phyloP scores from a whole-genome alignment of 2,113 vertebrate species.

The Acanthochromis polyacanthus region DNA sequence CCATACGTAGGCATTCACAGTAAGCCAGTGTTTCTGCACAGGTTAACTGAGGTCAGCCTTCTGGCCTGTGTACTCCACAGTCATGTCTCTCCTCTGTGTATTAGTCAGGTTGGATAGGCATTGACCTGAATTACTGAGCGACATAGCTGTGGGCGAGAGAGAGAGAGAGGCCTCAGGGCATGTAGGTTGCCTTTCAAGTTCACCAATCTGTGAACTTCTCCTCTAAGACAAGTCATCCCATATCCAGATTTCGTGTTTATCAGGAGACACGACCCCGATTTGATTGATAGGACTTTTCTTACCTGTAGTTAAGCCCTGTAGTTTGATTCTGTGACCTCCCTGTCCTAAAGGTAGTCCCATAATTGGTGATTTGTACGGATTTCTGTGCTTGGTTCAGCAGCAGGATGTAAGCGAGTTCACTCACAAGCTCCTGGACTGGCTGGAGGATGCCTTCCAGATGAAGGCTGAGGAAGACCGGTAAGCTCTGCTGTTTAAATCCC shows the following conservation, averaged over 20 bases:
- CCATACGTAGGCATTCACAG: slow-evolving; percentile 21
- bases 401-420: slow-evolving; percentile 99
- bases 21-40: slow-evolving; percentile 24
- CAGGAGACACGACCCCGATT: slow-evolving; percentile 26
- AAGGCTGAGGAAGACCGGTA: slow-evolving; percentile 94
- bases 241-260: slow-evolving; percentile 5
- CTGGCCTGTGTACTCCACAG: slow-evolving; percentile 53
- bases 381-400: slow-evolving; percentile 81
- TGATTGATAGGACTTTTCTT: slow-evolving; percentile 14
- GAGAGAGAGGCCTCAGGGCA: slow-evolving; percentile 19
- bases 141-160: slow-evolving; percentile 43
- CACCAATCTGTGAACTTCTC: slow-evolving; percentile 18
- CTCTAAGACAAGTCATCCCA: not conserved
- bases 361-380: slow-evolving; percentile 22
- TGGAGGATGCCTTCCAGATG: slow-evolving; percentile 98
- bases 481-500: not conserved
- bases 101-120: slow-evolving; percentile 46
- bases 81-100: slow-evolving; percentile 55
- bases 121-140: slow-evolving; percentile 63
- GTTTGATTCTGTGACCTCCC: slow-evolving; percentile 30
- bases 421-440: slow-evolving; percentile 97
- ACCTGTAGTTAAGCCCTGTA: slow-evolving; percentile 6
- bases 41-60: slow-evolving; percentile 52
- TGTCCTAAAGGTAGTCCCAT: not conserved
- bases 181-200: slow-evolving; percentile 39